Conservation (phyloP, 1,140 invertebrate genomes). For the Dryas iulia region DNA sequence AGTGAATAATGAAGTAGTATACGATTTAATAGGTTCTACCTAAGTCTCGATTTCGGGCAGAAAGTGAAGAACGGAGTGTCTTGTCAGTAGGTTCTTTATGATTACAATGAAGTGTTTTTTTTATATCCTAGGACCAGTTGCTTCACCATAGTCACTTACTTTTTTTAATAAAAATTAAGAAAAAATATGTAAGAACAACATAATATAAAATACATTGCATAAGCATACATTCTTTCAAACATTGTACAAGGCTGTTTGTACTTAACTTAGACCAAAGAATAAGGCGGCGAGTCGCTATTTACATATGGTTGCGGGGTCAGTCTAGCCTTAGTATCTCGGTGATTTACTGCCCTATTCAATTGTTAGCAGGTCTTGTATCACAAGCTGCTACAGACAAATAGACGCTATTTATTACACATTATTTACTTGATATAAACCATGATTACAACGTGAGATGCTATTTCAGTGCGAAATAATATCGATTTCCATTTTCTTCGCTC, state of each 20-base stretch:
- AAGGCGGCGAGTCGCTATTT: slow-evolving; percentile 54
- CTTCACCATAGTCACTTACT: no score
- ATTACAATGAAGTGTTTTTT: no score
- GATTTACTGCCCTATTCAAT: slow-evolving; percentile 75
- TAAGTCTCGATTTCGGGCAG: no score
- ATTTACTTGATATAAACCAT: slow-evolving; percentile 21
- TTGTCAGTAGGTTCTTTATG: no score
- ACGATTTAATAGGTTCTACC: no score
- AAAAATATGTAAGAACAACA: background rate
- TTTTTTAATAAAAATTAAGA: no score
- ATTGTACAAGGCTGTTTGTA: slow-evolving; percentile 8
- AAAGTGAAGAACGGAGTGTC: no score
- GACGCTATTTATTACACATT: slow-evolving; percentile 33
- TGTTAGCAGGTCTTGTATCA: slow-evolving; percentile 69
- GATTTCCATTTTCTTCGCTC: no score
- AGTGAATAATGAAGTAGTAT: no score
- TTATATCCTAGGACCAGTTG: no score
- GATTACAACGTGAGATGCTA: background rate
- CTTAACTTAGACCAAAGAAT: slow-evolving; percentile 44
- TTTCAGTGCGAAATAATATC: background rate
- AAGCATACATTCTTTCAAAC: background rate
- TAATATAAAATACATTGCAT: background rate
- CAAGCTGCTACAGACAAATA: slow-evolving; percentile 63
- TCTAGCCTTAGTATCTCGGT: slow-evolving; percentile 57
- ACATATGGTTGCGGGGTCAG: slow-evolving; percentile 63